Base-by-base conservation (phyloP, 2,797 vertebrate species). In the Clarias fuscus region DNA sequence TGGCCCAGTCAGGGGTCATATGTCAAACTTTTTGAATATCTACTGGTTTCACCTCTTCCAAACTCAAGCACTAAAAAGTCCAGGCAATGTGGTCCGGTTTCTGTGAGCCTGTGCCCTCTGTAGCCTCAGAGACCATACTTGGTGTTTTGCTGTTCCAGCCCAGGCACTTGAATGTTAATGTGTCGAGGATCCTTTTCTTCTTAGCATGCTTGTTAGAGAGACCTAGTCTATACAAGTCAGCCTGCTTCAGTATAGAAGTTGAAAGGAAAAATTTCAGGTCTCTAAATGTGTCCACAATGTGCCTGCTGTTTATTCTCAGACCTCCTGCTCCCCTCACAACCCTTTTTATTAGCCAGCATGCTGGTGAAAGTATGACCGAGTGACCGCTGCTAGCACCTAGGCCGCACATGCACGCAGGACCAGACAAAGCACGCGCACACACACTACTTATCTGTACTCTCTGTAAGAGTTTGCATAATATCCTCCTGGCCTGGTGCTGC, bases 271-370 rank as follows among this genome's bases (percentile, higher is more conserved):
- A 68, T 67, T 84, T 79, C 83, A 68, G 73, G 67, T 80, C 86
- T 86, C 53, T 53, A 88, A 89, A 88, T 88, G 83, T 89, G 85
- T 89, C 87, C 88, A 22, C 83, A 89, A 64, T 90, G 91, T 89
- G 91, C 86, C 93, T 91, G 91, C 91, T 89, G 86, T 89, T 93
- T 90, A 85, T 84, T 78, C n/a, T 83, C 89, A 89, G 87, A 91
- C 90, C 91, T 91, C 87, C 91, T 84, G 82, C 48, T 76, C 48
- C 53, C 37, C 73, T 86, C 62, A 65, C 91, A 92, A 93, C 91
- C 91, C 90, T 90, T 89, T 95, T 95, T 94, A 94, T 94, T 93
- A 90, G 91, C 90, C 81, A 83, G 53, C 68, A 30, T 92, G 88
- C 72, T 83, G 81, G 75, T 85, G 82, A 84, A 89, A 84, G 84